Percentiles rank a stretch among this genome's conserved stretches.
phyloP scores from a whole-genome alignment of 2,888 invertebrate genomes.

The Geotrupes spiniger region DNA sequence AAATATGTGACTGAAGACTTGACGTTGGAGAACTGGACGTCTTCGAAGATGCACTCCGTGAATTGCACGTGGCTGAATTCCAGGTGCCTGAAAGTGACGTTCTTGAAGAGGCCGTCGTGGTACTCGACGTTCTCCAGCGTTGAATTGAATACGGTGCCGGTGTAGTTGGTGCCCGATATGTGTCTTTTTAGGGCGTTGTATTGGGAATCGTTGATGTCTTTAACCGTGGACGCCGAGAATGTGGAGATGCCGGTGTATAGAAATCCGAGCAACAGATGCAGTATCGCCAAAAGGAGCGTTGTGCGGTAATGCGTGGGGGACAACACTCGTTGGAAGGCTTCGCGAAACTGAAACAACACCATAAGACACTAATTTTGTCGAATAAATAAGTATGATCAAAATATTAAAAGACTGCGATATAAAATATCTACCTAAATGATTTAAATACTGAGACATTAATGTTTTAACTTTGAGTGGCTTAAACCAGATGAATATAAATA shows the following conservation, averaged over 20 bases:
- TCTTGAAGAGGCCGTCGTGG: slow-evolving; percentile 57
- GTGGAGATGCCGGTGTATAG: slow-evolving; percentile 56
- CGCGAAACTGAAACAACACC: slow-evolving; percentile 60
- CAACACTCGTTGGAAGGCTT: slow-evolving; percentile 66
- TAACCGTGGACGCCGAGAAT: slow-evolving; percentile 54
- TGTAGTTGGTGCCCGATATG: slow-evolving; percentile 36
- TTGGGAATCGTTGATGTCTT: slow-evolving; percentile 48
- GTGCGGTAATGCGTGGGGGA: slow-evolving; percentile 61
- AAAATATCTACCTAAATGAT: too few species aligned
- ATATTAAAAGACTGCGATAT: too few species aligned
- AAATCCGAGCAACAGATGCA: slow-evolving; percentile 55
- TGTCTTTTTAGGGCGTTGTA: slow-evolving; percentile 39
- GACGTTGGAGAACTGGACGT: slow-evolving; percentile 67
- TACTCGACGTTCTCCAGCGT: slow-evolving; percentile 66
- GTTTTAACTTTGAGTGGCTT: too few species aligned
- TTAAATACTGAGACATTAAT: too few species aligned
- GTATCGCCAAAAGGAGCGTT: slow-evolving; percentile 60
- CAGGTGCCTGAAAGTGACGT: slow-evolving; percentile 66
- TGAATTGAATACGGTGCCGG: slow-evolving; percentile 53
- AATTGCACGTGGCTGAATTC: slow-evolving; percentile 71
- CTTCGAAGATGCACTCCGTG: slow-evolving; percentile 66
- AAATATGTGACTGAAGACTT: slow-evolving; percentile 70
- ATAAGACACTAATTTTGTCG: too few species aligned
- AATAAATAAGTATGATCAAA: too few species aligned
- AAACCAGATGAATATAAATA: too few species aligned